phyloP scores from a whole-genome alignment of 2,888 invertebrate genomes.

The Synergus japonicus region DNA sequence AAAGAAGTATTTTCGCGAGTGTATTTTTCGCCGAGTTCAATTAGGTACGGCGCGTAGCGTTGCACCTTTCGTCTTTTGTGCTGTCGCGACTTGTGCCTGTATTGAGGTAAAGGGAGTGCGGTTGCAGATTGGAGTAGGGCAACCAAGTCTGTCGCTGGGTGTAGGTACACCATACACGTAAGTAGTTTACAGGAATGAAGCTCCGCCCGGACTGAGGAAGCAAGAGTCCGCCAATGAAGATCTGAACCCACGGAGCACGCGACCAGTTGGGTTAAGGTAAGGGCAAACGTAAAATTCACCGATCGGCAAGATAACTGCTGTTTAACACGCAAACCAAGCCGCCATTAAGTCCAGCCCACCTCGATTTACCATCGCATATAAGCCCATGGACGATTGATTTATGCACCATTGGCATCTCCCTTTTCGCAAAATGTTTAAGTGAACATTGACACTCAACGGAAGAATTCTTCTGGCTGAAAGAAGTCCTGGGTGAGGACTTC shows the following conservation, averaged over 20 bases:
- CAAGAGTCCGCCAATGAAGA: slow-evolving; percentile 67
- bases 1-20: slow-evolving; percentile 19
- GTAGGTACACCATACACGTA: slow-evolving; percentile 1
- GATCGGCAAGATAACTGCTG: slow-evolving; percentile 73
- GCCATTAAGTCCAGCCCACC: slow-evolving; percentile 60
- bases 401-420: slow-evolving; percentile 32
- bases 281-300: slow-evolving; percentile 72
- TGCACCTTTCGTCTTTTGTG: slow-evolving; percentile 34
- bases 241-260: slow-evolving; percentile 69
- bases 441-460: slow-evolving; percentile 38
- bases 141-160: slow-evolving; percentile 3
- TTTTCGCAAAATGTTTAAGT: slow-evolving; percentile 21
- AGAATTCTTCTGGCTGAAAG: not conserved
- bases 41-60: slow-evolving; percentile 34
- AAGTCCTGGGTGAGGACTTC: slow-evolving; percentile 1
- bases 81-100: slow-evolving; percentile 20
- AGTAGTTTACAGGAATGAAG: slow-evolving; percentile 24
- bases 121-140: not conserved
- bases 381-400: slow-evolving; percentile 35
- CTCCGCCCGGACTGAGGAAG: slow-evolving; percentile 34
- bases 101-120: slow-evolving; percentile 19
- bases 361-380: slow-evolving; percentile 11
- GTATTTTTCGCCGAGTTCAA: slow-evolving; percentile 30
- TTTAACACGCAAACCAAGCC: slow-evolving; percentile 72
- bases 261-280: slow-evolving; percentile 68